Conservation (phyloP, 1,140 invertebrate species). For the Drosophila sp. region DNA sequence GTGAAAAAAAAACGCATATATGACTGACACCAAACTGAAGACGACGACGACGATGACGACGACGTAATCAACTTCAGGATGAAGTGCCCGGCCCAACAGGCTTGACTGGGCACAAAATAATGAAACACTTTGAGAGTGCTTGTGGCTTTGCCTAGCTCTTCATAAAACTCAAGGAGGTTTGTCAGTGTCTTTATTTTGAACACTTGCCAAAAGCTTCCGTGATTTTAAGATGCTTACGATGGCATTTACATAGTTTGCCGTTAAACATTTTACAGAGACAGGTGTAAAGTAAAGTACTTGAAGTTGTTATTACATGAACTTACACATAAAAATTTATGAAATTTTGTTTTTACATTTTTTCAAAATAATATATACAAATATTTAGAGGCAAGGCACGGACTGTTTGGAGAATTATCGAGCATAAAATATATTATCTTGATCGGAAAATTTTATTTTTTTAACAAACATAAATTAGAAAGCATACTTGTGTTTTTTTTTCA, state of each 20-base stretch:
- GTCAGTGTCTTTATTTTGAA: slow-evolving; percentile 40
- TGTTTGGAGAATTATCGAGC: too few relatives aligned
- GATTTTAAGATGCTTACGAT: slow-evolving; percentile 37
- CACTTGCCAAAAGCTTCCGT: slow-evolving; percentile 44
- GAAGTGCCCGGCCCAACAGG: slow-evolving; percentile 67
- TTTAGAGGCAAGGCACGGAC: too few relatives aligned
- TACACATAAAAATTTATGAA: not conserved
- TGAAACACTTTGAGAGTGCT: slow-evolving; percentile 18
- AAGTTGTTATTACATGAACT: not conserved
- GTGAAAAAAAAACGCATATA: slow-evolving; percentile 28
- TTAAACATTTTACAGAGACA: not conserved
- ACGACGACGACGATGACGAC: slow-evolving; percentile 35
- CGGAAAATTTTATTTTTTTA: too few relatives aligned
- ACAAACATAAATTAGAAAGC: too few relatives aligned
- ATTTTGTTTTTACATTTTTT: too few relatives aligned
- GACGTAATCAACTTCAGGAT: slow-evolving; percentile 81
- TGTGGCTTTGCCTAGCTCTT: slow-evolving; percentile 62
- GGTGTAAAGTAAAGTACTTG: not conserved
- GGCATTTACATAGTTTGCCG: slow-evolving; percentile 32
- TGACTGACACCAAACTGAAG: slow-evolving; percentile 31
- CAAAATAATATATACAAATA: too few relatives aligned
- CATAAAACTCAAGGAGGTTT: slow-evolving; percentile 46
- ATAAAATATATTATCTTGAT: too few relatives aligned
- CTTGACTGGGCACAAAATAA: slow-evolving; percentile 57
- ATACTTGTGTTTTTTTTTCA: too few relatives aligned